phyloP scores from a whole-genome alignment of 2,797 vertebrate species.

The Tapirus indicus region DNA sequence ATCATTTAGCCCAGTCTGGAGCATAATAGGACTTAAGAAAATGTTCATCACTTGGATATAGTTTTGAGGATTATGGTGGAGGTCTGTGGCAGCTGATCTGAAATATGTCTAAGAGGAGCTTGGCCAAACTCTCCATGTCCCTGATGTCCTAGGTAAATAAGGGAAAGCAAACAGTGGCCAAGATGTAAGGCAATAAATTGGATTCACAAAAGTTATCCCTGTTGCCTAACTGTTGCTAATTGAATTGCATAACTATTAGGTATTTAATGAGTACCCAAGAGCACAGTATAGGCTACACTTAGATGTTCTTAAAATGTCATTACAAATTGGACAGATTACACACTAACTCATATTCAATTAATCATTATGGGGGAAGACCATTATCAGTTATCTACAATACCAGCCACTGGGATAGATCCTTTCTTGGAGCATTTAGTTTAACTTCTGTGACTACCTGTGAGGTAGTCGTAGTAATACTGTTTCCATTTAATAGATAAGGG shows the following conservation, averaged over 20 bases:
- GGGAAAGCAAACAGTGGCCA: not conserved
- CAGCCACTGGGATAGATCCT: not conserved
- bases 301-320: not conserved
- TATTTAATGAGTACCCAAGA: not conserved
- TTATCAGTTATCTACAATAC: not conserved
- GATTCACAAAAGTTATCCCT: not conserved
- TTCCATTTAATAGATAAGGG: not conserved
- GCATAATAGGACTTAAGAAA: not conserved
- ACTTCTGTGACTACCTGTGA: not conserved
- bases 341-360: not conserved
- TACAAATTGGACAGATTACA: not conserved
- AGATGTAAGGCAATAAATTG: not conserved
- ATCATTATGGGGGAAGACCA: not conserved
- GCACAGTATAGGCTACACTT: not conserved
- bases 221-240: not conserved
- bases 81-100: not conserved
- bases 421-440: not conserved
- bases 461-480: not conserved
- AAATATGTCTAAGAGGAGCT: not conserved
- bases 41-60: not conserved
- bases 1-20: not conserved
- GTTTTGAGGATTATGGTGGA: not conserved
- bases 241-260: not conserved
- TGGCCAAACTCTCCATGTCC: not conserved
- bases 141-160: not conserved